These are phyloP conservation scores for Papilio glaucus DNA, from an alignment of 1,140 invertebrate genomes.

Conservation along the genomic window DNA sequence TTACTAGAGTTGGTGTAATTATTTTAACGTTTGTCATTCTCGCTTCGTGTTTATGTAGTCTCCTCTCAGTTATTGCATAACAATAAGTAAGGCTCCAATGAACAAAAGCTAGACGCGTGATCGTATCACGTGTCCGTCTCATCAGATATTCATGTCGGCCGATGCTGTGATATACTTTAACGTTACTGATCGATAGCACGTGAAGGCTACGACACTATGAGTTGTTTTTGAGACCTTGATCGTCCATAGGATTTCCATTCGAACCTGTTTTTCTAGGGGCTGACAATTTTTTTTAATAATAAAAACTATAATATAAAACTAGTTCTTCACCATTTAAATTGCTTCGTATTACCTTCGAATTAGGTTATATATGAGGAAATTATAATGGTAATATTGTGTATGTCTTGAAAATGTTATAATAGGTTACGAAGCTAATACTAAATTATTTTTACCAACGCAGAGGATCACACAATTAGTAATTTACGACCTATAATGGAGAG, in stretches of 20 bases:
- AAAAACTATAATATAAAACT: neutral
- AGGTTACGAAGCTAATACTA: neutral
- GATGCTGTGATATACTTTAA: neutral
- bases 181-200: constrained; percentile 1
- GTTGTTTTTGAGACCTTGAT: constrained; percentile 29
- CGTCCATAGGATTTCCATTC: constrained; percentile 12
- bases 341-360: neutral
- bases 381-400: neutral
- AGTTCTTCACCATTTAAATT: neutral
- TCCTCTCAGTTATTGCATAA: neutral
- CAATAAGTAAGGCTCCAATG: neutral
- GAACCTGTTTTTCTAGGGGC: neutral
- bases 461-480: no score
- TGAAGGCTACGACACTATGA: constrained; percentile 18
- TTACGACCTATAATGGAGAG: no score
- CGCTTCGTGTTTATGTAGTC: no score
- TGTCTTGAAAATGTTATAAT: neutral
- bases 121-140: constrained; percentile 19
- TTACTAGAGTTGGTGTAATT: no score
- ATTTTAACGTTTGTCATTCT: no score
- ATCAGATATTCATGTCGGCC: constrained; percentile 17
- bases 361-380: no score
- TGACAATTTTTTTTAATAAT: neutral
- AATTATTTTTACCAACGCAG: no score
- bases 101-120: neutral